These are phyloP conservation scores for Pomacea canaliculata DNA, from an alignment of 2,888 invertebrate genomes.

Conservation along the genomic window DNA sequence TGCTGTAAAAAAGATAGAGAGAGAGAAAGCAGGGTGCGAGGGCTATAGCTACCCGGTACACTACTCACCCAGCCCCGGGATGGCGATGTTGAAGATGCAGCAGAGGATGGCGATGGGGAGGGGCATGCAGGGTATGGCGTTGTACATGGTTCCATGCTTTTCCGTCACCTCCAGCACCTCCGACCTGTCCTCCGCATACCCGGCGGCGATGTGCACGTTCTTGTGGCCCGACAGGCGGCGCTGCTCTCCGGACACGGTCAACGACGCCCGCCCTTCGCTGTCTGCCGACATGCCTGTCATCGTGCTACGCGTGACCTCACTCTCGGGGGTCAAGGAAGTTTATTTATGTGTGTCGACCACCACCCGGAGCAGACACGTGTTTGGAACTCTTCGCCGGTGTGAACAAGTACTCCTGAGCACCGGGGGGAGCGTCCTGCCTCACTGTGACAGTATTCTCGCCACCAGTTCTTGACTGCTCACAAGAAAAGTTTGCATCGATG, in stretches of 20 bases:
- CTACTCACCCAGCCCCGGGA: conserved; percentile 67
- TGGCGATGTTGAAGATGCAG: conserved; percentile 64
- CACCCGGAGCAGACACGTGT: neutral
- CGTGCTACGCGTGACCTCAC: neutral
- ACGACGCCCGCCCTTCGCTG: conserved; percentile 10
- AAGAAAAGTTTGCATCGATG: too few relatives aligned
- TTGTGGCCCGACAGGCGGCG: conserved; percentile 9
- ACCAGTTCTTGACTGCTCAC: too few relatives aligned
- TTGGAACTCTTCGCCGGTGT: neutral
- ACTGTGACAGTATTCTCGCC: too few relatives aligned
- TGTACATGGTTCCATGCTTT: conserved; percentile 76
- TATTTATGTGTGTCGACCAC: neutral
- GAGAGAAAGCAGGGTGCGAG: too few relatives aligned
- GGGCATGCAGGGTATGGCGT: conserved; percentile 72
- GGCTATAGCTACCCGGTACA: too few relatives aligned
- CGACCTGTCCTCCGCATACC: conserved; percentile 46
- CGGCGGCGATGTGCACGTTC: conserved; percentile 7
- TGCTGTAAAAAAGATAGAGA: too few relatives aligned
- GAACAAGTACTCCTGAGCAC: neutral
- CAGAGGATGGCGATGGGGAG: conserved; percentile 68
- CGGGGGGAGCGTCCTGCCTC: neutral
- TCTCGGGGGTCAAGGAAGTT: neutral
- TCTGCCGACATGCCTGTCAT: conserved; percentile 12
- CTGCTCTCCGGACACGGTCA: neutral
- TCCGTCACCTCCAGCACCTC: conserved; percentile 63